These are phyloP conservation scores for Epinephelus moara DNA, from an alignment of 2,113 vertebrate genomes.

Conservation along the genomic window DNA sequence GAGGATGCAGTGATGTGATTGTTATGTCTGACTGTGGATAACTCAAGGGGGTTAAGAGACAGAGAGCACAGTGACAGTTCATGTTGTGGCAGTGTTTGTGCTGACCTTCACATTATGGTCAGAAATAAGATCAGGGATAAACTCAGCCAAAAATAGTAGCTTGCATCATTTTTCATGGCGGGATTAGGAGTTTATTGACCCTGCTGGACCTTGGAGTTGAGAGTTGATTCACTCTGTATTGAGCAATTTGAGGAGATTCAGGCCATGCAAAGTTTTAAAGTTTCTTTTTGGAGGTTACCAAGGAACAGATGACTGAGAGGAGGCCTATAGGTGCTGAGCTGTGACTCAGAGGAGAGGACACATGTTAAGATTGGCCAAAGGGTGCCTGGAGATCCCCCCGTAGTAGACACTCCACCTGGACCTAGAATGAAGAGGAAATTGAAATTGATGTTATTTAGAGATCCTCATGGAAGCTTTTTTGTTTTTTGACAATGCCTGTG, in stretches of 20 bases:
- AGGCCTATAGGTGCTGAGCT: not conserved
- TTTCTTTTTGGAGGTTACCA: not conserved
- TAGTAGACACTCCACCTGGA: not conserved
- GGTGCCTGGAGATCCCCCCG: not conserved
- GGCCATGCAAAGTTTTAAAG: not conserved
- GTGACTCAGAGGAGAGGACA: not conserved
- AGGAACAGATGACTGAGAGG: not conserved
- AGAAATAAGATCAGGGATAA: not conserved
- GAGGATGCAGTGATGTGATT: not conserved
- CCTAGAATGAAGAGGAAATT: not conserved
- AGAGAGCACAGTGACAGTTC: not conserved
- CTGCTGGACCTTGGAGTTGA: constrained; percentile 17
- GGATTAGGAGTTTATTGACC: constrained; percentile 18
- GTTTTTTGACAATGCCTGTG: not conserved
- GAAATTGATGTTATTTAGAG: constrained; percentile 14
- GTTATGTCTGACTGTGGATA: constrained; percentile 7
- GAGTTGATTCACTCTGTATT: constrained; percentile 14
- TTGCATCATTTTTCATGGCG: constrained; percentile 12
- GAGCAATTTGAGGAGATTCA: not conserved
- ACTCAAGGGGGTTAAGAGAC: not conserved
- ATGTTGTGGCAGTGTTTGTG: constrained; percentile 7
- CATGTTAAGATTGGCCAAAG: not conserved
- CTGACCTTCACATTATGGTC: constrained; percentile 12
- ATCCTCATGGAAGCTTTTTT: constrained; percentile 4
- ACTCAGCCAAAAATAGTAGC: constrained; percentile 25